Conservation (phyloP, 2,113 vertebrate species). For the Grammatotria lemairii region DNA sequence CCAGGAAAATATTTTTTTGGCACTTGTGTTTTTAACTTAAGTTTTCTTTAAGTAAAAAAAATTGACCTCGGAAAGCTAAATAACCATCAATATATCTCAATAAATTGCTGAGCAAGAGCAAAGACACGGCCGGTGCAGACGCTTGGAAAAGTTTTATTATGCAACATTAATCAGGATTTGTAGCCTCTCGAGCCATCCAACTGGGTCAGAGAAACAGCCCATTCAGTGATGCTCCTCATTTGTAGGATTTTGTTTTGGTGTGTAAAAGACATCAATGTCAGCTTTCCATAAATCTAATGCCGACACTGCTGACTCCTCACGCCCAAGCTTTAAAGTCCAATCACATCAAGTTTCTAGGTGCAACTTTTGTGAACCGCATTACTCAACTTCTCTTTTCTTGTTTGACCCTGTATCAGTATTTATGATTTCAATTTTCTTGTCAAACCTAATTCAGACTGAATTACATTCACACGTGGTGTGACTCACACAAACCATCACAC, state of each 20-base stretch:
- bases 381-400: neutral
- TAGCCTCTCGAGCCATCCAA: constrained; percentile 4
- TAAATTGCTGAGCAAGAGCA: neutral
- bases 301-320: constrained; percentile 1
- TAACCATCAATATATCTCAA: neutral
- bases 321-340: neutral
- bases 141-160: constrained; percentile 1
- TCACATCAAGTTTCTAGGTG: neutral
- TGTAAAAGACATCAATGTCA: constrained; percentile 6
- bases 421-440: neutral
- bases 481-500: neutral
- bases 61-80: neutral
- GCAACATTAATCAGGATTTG: constrained; percentile 31
- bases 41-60: neutral
- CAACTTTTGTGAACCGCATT: neutral
- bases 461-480: fast-evolving
- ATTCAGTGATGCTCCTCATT: constrained; percentile 6
- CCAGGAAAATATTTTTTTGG: neutral
- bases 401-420: neutral
- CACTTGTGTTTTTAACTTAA: neutral
- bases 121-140: neutral
- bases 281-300: constrained; percentile 20
- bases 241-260: constrained; percentile 25
- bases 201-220: constrained; percentile 40
- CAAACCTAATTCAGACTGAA: neutral